Evolutionary conservation across 2,113 vertebrate genomes (phyloP).

Genomic region (Choloepus hoffmanni): DNA sequence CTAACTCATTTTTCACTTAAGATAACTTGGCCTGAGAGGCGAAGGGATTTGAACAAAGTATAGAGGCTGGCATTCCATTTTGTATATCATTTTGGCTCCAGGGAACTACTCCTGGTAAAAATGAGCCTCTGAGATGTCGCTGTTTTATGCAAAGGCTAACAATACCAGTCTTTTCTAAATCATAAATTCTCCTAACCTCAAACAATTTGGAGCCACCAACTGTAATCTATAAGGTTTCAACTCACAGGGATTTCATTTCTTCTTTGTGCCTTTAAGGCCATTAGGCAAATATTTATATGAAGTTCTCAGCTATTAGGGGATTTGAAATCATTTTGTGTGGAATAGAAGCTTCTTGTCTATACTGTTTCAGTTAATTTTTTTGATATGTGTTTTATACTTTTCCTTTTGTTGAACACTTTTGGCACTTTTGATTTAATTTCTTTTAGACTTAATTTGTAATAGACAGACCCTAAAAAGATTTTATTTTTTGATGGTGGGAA

Average conservation of each 20-base stretch:
- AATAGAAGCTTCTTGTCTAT: constrained; percentile 56
- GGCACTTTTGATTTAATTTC: constrained; percentile 48
- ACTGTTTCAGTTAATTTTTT: neutral
- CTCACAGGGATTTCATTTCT: constrained; percentile 81
- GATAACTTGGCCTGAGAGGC: constrained; percentile 66
- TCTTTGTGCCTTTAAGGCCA: constrained; percentile 74
- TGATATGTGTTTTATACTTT: constrained; percentile 5
- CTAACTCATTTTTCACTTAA: constrained; percentile 44
- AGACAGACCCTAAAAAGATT: neutral
- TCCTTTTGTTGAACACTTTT: constrained; percentile 35
- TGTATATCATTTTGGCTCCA: constrained; percentile 77
- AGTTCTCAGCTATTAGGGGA: constrained; percentile 66
- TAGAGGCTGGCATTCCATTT: constrained; percentile 75
- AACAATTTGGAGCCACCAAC: constrained; percentile 83
- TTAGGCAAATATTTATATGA: constrained; percentile 85
- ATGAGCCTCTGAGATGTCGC: constrained; percentile 66
- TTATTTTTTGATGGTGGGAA: neutral
- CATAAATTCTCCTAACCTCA: constrained; percentile 84
- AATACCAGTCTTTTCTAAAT: constrained; percentile 84
- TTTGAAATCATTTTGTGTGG: constrained; percentile 71
- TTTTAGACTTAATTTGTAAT: constrained; percentile 59
- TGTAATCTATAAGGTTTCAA: constrained; percentile 86
- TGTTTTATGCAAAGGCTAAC: constrained; percentile 80
- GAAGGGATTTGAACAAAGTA: constrained; percentile 66
- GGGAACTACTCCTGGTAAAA: constrained; percentile 82